Evolutionary conservation across 2,797 vertebrate genomes (phyloP).

Genomic region (Psittacula derbiana): DNA sequence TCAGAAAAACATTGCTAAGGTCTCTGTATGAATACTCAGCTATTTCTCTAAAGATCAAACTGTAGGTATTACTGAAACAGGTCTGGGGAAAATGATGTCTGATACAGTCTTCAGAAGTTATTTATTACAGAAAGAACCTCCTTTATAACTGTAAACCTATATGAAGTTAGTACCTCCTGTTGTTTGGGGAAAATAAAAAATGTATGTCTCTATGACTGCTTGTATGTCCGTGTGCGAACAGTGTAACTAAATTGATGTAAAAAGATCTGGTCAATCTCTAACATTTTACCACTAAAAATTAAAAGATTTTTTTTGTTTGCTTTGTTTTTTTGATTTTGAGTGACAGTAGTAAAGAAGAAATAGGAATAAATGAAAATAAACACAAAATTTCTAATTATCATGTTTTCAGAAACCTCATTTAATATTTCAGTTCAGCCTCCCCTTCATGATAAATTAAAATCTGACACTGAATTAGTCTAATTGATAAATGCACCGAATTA

Average conservation of each 20-base stretch:
- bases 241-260: not conserved
- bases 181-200: not conserved
- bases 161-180: not conserved
- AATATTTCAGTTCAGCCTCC: not conserved
- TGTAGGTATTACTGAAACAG: not conserved
- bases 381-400: not conserved
- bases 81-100: not conserved
- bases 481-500: not conserved
- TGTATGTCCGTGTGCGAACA: not conserved
- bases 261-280: not conserved
- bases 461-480: not conserved
- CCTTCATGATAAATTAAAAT: not conserved
- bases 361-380: not conserved
- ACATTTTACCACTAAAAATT: not conserved
- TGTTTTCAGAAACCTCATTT: not conserved
- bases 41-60: not conserved
- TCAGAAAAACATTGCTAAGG: not conserved
- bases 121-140: not conserved
- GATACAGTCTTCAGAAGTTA: not conserved
- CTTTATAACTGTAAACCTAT: not conserved
- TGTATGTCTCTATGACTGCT: not conserved
- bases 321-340: fast-evolving
- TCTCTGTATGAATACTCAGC: not conserved
- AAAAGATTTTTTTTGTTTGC: not conserved
- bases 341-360: not conserved